Conservation (phyloP, 2,113 vertebrate genomes). For the Dunckerocampus dactyliophorus region DNA sequence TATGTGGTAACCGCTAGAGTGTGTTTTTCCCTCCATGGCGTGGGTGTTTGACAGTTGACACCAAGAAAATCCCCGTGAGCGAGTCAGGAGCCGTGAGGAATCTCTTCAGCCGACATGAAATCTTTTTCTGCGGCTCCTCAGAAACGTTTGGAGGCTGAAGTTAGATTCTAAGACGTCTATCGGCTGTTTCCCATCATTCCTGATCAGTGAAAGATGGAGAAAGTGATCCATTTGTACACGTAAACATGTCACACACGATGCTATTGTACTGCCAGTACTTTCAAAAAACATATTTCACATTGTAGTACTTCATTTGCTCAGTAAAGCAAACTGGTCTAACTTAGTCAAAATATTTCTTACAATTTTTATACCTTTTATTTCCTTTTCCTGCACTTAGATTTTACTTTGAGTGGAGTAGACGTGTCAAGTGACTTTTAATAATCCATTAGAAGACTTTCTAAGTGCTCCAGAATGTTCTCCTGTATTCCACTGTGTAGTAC, state of each 20-base stretch:
- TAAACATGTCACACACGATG: slow-evolving; percentile 11
- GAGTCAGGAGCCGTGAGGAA: slow-evolving; percentile 18
- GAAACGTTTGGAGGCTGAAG: slow-evolving; percentile 7
- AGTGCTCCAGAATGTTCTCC: no score
- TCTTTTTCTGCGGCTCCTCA: slow-evolving; percentile 10
- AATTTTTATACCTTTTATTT: no score
- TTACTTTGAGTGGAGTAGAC: no score
- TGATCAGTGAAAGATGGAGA: not conserved
- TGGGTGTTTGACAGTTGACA: slow-evolving; percentile 22
- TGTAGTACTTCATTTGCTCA: no score
- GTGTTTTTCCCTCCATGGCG: slow-evolving; percentile 27
- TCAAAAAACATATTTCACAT: not conserved
- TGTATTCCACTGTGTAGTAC: no score
- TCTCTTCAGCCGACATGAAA: slow-evolving; percentile 15
- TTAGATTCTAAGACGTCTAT: slow-evolving; percentile 24
- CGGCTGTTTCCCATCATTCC: slow-evolving; percentile 11
- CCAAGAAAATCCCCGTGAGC: slow-evolving; percentile 15
- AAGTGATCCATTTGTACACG: not conserved
- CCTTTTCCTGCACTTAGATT: no score
- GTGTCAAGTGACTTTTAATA: no score
- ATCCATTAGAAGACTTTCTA: no score
- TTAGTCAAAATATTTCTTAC: no score
- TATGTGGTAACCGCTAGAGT: not conserved
- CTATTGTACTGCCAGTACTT: not conserved
- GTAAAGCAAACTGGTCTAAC: no score